Base-by-base conservation (phyloP, 1,140 invertebrate genomes). In the Forficula auricularia region DNA sequence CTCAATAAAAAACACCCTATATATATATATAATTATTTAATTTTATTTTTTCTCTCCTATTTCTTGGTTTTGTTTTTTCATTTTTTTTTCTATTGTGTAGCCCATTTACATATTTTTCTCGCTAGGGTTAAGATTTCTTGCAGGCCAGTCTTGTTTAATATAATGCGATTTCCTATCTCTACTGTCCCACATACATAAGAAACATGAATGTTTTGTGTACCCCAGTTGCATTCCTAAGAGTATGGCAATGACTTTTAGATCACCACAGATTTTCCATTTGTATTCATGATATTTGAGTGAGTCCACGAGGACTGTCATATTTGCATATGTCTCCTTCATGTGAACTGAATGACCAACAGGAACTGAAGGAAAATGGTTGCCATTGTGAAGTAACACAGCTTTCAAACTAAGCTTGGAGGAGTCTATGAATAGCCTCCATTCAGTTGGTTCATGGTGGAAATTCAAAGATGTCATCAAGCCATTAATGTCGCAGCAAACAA, bases 61-160 rank as follows among this genome's bases (percentile, higher is more conserved):
- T n/a, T n/a, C n/a, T n/a, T n/a, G n/a, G n/a, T n/a, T n/a, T n/a
- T n/a, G n/a, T n/a, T n/a, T n/a, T n/a, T n/a, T n/a, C n/a, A n/a
- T n/a, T n/a, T n/a, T n/a, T n/a, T n/a, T n/a, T n/a, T n/a, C n/a
- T n/a, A n/a, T n/a, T n/a, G n/a, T n/a, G n/a, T n/a, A n/a, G n/a
- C n/a, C n/a, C n/a, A n/a, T n/a, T 56, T 53, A 54, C 9, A 61
- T 52, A 44, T 62, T 63, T 19, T 55, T 39, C 43, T 40, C 46
- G 38, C 55, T 51, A 7, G 47, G 15, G 42, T 20, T 22, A 39
- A 61, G 51, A 35, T 41, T 41, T 52, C 57, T 41, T 18, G 34
- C 2, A 32, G 52, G 48, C 57, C 56, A 64, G 34, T 47, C 39
- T 32, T 51, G 44, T 38, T 55, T 51, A 15, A 38, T 46, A 46